Evolutionary conservation across 2,888 invertebrate genomes (phyloP).

Genomic region (Onchidella celtica): DNA sequence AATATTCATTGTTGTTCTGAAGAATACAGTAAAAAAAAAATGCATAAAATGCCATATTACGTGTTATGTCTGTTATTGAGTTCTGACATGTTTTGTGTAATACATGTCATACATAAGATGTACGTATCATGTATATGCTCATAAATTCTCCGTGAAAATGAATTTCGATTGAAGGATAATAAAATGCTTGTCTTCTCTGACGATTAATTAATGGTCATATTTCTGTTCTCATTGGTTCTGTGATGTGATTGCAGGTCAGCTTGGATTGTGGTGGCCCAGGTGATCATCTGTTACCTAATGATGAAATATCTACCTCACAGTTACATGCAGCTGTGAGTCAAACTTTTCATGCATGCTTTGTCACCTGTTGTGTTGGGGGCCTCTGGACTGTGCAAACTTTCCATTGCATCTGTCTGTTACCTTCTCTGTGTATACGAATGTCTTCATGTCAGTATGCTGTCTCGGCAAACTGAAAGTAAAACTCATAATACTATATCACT

Average conservation of each 20-base stretch:
- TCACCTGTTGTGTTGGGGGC: neutral
- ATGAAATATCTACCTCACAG: constrained; percentile 20
- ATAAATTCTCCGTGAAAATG: neutral
- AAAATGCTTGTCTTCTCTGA: neutral
- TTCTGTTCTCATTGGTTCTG: neutral
- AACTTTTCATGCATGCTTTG: neutral
- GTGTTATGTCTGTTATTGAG: no score
- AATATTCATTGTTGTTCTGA: no score
- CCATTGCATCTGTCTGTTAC: neutral
- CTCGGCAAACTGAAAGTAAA: neutral
- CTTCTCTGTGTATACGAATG: neutral
- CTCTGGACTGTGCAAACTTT: neutral
- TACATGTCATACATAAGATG: no score
- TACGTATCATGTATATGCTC: no score
- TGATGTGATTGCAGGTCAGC: constrained; percentile 8
- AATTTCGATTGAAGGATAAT: neutral
- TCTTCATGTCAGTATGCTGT: no score
- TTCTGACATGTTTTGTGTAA: no score
- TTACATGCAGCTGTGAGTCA: constrained; percentile 33
- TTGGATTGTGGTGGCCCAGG: constrained; percentile 24
- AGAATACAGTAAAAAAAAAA: no score
- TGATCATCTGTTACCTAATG: constrained; percentile 2
- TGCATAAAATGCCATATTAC: no score
- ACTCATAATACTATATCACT: neutral
- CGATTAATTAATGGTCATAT: neutral